phyloP scores from a whole-genome alignment of 1,140 invertebrate genomes.

The Drosophila setifemur region DNA sequence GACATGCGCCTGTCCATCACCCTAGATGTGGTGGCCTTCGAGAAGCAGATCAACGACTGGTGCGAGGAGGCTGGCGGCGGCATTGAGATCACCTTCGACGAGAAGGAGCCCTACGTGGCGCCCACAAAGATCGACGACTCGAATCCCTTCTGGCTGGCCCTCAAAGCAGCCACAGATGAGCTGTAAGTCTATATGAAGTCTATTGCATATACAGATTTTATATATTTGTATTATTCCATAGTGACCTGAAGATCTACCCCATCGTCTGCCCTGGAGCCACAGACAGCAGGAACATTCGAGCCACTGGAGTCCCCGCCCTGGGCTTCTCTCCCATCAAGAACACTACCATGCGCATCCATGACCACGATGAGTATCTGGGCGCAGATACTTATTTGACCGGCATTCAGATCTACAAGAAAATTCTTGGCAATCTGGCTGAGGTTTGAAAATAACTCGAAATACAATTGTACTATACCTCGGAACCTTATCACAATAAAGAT shows the following conservation, averaged over 20 bases:
- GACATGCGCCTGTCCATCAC: slow-evolving; percentile 91
- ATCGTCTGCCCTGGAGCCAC: slow-evolving; percentile 91
- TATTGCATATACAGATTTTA: slow-evolving; percentile 73
- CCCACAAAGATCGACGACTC: slow-evolving; percentile 87
- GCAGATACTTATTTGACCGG: slow-evolving; percentile 88
- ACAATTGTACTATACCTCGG: background rate
- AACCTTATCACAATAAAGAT: slow-evolving; percentile 83
- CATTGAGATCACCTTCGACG: slow-evolving; percentile 88
- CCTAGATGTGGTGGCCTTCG: slow-evolving; percentile 88
- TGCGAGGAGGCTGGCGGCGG: slow-evolving; percentile 91
- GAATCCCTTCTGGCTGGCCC: slow-evolving; percentile 92
- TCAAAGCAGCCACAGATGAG: slow-evolving; percentile 85
- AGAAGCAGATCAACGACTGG: slow-evolving; percentile 88
- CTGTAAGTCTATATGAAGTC: slow-evolving; percentile 84
- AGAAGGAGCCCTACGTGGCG: slow-evolving; percentile 86
- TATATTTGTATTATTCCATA: no score
- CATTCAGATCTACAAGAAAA: slow-evolving; percentile 87
- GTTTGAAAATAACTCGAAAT: slow-evolving; percentile 70
- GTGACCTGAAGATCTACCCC: slow-evolving; percentile 84
- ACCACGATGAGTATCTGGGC: slow-evolving; percentile 90
- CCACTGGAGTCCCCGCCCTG: slow-evolving; percentile 88
- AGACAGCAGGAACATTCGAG: slow-evolving; percentile 88
- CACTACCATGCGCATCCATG: slow-evolving; percentile 88
- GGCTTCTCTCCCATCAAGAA: slow-evolving; percentile 92
- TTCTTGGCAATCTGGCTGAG: slow-evolving; percentile 85